Base-by-base conservation (phyloP, 2,797 vertebrate species). In the Spondyliosoma cantharus region DNA sequence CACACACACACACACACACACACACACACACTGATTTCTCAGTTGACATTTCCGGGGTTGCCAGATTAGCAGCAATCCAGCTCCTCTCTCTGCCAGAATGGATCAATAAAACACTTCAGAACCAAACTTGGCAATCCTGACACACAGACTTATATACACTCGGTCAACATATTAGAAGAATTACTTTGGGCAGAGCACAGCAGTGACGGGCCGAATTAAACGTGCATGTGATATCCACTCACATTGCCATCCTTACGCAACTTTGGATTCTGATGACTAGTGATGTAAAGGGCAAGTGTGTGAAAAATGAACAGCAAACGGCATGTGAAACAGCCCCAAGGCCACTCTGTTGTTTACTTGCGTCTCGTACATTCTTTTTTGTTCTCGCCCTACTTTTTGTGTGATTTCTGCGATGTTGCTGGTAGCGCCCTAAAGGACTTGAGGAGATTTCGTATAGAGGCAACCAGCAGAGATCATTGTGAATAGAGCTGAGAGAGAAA, bases 41-140 rank as follows among this genome's bases (percentile, higher is more conserved):
- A 63, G 69, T 12, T 86, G 76, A 86, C 76, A 86, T 90, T 81
- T 87, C 46, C 37, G 80, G 46, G 32, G 69, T 77, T 87, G 60
- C 70, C 85, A 87, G 78, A 87, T 89, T 87, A 88, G 58, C 59
- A 82, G 49, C 70, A 76, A 76, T 78, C 81, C 72, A 82, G 74
- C 58, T 78, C 52, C 62, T 76, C 27, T 73, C 54, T 74, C 73
- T 86, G 84, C 82, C 78, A 85, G 54, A 46, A 50, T 46, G 45
- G 74, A 84, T 90, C 78, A 83, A 76, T 90, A 52, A 86, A 86
- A 80, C 81, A 79, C 74, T 77, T 79, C 43, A 69, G 62, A 50
- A 81, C 60, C 63, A 86, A 78, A 80, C 52, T 74, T 83, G 79
- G 65, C 73, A 80, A 72, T 19, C 57, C 53, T 64, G 46, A 88